phyloP scores from a whole-genome alignment of 2,797 vertebrate genomes.

The Peromyscus melanophrys region DNA sequence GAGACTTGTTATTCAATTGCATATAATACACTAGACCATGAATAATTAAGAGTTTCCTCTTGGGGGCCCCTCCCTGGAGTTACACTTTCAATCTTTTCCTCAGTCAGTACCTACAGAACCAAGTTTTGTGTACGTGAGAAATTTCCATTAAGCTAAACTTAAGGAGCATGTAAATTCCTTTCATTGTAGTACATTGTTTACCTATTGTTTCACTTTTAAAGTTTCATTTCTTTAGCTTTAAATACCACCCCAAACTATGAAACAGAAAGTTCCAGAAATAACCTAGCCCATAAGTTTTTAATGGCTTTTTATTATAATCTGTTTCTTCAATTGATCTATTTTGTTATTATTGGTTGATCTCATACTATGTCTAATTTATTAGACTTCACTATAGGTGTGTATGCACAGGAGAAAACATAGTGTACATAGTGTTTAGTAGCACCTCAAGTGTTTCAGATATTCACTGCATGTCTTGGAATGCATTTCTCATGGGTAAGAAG shows the following conservation, averaged over 20 bases:
- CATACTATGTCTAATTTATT: not conserved
- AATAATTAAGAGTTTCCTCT: not conserved
- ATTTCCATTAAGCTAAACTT: not conserved
- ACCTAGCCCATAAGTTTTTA: not conserved
- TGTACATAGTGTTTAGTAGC: not conserved
- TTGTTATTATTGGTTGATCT: not conserved
- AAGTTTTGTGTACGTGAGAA: not conserved
- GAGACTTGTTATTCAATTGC: not conserved
- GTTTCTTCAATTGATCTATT: not conserved
- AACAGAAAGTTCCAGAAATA: not conserved
- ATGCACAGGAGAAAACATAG: not conserved
- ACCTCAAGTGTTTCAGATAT: not conserved
- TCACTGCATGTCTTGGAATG: not conserved
- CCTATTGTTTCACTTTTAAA: not conserved
- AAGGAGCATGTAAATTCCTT: not conserved
- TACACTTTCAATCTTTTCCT: not conserved
- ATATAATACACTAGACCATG: not conserved
- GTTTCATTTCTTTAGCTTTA: not conserved
- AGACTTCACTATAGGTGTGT: not conserved
- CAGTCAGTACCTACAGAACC: not conserved
- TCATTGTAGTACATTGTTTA: not conserved
- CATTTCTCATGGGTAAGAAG: not conserved
- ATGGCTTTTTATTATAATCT: not conserved
- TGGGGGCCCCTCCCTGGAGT: not conserved
- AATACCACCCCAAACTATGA: not conserved